phyloP scores from a whole-genome alignment of 2,113 vertebrate genomes.

The Pardalotus punctatus region DNA sequence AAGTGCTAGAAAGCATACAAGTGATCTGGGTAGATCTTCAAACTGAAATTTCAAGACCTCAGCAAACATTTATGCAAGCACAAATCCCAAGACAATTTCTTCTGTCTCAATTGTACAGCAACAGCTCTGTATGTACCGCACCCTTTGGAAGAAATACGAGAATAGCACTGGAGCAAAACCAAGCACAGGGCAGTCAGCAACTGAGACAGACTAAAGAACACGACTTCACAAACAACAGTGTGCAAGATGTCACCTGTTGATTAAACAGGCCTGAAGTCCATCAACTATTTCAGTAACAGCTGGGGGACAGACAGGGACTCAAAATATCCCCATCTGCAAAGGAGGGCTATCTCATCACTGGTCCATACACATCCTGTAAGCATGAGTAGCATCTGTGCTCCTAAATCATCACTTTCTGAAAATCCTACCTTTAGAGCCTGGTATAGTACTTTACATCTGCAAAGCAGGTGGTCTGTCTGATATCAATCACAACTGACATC shows the following conservation, averaged over 20 bases:
- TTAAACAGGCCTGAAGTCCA: not conserved
- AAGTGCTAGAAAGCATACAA: not conserved
- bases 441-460: not conserved
- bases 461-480: not conserved
- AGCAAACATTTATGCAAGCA: not conserved
- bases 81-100: not conserved
- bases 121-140: not conserved
- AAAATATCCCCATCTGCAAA: not conserved
- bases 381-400: not conserved
- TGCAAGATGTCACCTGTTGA: not conserved
- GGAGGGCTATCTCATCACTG: not conserved
- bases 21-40: not conserved
- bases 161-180: not conserved
- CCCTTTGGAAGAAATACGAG: not conserved
- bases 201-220: not conserved
- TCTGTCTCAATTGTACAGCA: not conserved
- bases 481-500: not conserved
- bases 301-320: not conserved
- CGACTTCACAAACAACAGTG: not conserved
- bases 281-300: not conserved
- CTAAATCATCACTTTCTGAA: not conserved
- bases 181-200: not conserved
- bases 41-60: not conserved
- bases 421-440: not conserved
- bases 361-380: not conserved